Conservation (phyloP, 1,140 invertebrate species). For the Pseudomyrmex gracilis region DNA sequence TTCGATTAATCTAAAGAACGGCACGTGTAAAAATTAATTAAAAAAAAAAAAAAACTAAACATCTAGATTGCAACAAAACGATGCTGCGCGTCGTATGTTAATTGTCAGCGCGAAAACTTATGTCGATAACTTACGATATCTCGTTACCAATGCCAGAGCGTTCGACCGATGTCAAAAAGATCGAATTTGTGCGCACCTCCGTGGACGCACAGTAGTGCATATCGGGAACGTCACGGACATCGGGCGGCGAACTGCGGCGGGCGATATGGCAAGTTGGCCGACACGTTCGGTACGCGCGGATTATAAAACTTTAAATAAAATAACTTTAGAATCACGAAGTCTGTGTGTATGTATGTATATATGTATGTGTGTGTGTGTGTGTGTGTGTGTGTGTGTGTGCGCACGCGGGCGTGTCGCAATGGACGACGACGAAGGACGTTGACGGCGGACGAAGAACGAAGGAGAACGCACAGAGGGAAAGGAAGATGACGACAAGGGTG, state of each 20-base stretch:
- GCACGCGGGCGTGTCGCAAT: slow-evolving; percentile 35
- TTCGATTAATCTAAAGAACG: no score
- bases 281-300: slow-evolving; percentile 60
- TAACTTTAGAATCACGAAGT: slow-evolving; percentile 68
- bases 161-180: neutral
- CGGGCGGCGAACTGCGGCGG: neutral
- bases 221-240: neutral
- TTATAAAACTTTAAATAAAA: slow-evolving; percentile 78
- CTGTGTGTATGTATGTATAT: no score
- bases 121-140: neutral
- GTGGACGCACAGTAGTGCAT: neutral
- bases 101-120: neutral
- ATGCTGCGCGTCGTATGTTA: neutral
- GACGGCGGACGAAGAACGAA: slow-evolving; percentile 18
- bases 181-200: slow-evolving; percentile 1
- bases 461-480: neutral
- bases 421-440: slow-evolving; percentile 25
- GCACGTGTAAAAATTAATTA: no score
- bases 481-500: slow-evolving; percentile 13
- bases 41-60: neutral
- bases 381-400: slow-evolving; percentile 12
- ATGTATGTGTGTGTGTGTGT: no score
- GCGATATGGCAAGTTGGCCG: neutral
- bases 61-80: neutral
- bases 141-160: neutral